Conservation (phyloP, 2,797 vertebrate genomes). For the Gallinago nigripennis region DNA sequence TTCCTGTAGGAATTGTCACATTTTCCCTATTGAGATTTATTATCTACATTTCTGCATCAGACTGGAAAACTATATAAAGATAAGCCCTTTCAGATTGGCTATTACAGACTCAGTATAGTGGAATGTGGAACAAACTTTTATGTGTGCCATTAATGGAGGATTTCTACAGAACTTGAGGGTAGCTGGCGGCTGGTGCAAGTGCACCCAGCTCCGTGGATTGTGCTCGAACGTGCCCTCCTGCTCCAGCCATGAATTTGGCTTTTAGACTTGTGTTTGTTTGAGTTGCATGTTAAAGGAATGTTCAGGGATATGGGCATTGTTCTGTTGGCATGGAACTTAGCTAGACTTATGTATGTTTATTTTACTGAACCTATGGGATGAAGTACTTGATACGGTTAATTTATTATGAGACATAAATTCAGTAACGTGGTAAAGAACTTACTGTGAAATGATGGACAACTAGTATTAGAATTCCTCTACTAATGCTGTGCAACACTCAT, state of each 20-base stretch:
- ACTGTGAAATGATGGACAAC: conserved; percentile 52
- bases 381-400: conserved; percentile 46
- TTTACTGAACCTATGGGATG: conserved; percentile 28
- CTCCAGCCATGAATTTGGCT: neutral
- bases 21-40: neutral
- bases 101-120: neutral
- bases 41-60: neutral
- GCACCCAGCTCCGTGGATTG: neutral
- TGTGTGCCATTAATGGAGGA: neutral
- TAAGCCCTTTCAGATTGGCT: conserved; percentile 23
- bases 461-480: conserved; percentile 56
- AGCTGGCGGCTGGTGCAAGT: rapidly evolving
- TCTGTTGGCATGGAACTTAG: neutral
- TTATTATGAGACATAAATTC: conserved; percentile 55
- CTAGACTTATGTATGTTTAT: conserved; percentile 23
- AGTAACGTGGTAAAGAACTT: conserved; percentile 52
- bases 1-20: neutral
- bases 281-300: neutral
- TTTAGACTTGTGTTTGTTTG: neutral
- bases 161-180: neutral
- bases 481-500: conserved; percentile 41
- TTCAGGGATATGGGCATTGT: conserved; percentile 7
- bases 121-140: neutral
- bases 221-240: neutral
- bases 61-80: neutral